Conservation (phyloP, 2,888 invertebrate species). For the Athrips mouffetella region DNA sequence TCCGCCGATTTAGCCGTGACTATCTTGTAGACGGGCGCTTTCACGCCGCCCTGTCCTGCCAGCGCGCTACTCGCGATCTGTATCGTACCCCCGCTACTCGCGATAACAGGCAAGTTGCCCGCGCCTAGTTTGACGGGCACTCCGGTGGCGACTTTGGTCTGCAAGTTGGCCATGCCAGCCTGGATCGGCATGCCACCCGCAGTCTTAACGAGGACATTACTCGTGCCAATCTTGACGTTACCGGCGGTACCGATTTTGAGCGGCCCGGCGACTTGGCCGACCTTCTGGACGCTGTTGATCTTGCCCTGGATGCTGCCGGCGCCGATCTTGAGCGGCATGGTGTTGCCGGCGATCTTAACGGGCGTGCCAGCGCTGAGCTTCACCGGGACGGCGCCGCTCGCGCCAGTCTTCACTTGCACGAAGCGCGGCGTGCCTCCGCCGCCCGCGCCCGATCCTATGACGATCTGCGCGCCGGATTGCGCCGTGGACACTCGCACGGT, state of each 20-base stretch:
- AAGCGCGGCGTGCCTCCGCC: slow-evolving; percentile 56
- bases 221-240: slow-evolving; percentile 68
- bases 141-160: slow-evolving; percentile 52
- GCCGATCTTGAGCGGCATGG: slow-evolving; percentile 65
- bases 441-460: slow-evolving; percentile 50
- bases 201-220: slow-evolving; percentile 68
- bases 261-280: slow-evolving; percentile 45
- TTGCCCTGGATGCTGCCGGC: slow-evolving; percentile 64
- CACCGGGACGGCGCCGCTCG: slow-evolving; percentile 52
- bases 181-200: slow-evolving; percentile 62
- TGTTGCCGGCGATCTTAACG: slow-evolving; percentile 58
- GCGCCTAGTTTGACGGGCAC: slow-evolving; percentile 66
- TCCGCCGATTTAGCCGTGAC: slow-evolving; percentile 69
- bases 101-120: slow-evolving; percentile 57
- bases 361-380: slow-evolving; percentile 62
- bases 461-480: slow-evolving; percentile 60
- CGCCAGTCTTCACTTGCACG: slow-evolving; percentile 66
- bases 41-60: slow-evolving; percentile 50
- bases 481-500: slow-evolving; percentile 62
- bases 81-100: slow-evolving; percentile 56
- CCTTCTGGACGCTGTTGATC: slow-evolving; percentile 59
- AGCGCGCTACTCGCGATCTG: slow-evolving; percentile 55
- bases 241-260: slow-evolving; percentile 66
- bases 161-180: slow-evolving; percentile 52
- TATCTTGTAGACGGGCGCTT: slow-evolving; percentile 72